Base-by-base conservation (phyloP, 30 jellyfish, hydroid and myxozoan species). In the Hydractinia echinata region DNA sequence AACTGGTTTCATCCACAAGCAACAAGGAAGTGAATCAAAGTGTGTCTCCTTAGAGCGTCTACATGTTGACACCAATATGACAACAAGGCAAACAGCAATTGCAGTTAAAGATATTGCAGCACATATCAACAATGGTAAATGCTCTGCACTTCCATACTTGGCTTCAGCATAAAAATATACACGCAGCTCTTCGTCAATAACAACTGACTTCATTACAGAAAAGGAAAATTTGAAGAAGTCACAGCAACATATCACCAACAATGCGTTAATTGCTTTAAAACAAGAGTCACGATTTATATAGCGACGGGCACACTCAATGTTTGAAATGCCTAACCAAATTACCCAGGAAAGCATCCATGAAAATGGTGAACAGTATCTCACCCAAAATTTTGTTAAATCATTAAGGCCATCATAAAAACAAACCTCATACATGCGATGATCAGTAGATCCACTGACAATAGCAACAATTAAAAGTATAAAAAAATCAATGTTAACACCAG, bases 331-430 rank as follows among this genome's bases (percentile, higher is more conserved):
- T n/a, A 77, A 77, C 18, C 60, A 50, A 52, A 77, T 5, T 1
- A 77, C 2, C 85, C 85, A 77, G 30, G 54, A 21, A 4, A 21
- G 18, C 5, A 76, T 21, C 19, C 21, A 56, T 30, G 60, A 21
- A 77, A 51, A 61, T 55, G 60, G 16, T 54, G 44, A 30, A 30
- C 44, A 30, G 2, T 30, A 30, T 30, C 44, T 30, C 44, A 77
- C 21, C 53, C 53, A 13, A 11, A 54, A 48, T 77, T 77, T 77
- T 1, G 55, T 64, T 55, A 77, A 60, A 54, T 77, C 85, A 61
- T 55, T 77, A 79, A 77, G 13, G 11, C 73, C 60, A 62, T 77
- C 73, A 61, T 8, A 52, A 77, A 52, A 77, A 61, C 85, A 77
- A 1, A 7, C 6, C 10, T 52, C 77, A 72, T 18, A 72, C 16